Conservation (phyloP, 2,888 invertebrate species). For the Eilema griseolum region DNA sequence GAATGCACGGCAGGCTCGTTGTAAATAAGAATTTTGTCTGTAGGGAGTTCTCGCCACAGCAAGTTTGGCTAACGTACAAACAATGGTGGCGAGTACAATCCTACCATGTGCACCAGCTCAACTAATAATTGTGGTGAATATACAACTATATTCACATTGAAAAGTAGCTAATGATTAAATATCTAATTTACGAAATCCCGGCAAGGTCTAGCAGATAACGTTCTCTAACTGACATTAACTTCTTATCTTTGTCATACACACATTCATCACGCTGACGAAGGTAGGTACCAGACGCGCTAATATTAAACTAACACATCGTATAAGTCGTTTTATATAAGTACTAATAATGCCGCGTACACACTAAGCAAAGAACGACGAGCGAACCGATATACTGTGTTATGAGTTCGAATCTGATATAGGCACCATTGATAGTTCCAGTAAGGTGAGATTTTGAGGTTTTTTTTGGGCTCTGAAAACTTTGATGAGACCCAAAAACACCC, state of each 20-base stretch:
- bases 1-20: too few relatives aligned
- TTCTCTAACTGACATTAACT: neutral
- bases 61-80: too few relatives aligned
- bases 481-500: too few relatives aligned
- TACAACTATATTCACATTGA: neutral
- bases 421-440: too few relatives aligned
- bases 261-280: slow-evolving; percentile 2
- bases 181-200: neutral
- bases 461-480: too few relatives aligned
- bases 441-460: too few relatives aligned
- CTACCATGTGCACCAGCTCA: too few relatives aligned
- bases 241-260: neutral
- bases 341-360: neutral
- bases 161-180: neutral
- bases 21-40: too few relatives aligned
- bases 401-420: neutral
- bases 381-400: neutral
- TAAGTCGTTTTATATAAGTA: neutral
- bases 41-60: too few relatives aligned
- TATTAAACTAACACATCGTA: neutral
- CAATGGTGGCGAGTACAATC: too few relatives aligned
- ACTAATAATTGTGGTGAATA: too few relatives aligned
- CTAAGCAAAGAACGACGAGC: neutral
- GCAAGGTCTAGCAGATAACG: neutral
- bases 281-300: neutral